Percentiles rank a stretch among this genome's conserved stretches.
phyloP scores from a whole-genome alignment of 2,888 invertebrate genomes.

The Sesia apiformis region DNA sequence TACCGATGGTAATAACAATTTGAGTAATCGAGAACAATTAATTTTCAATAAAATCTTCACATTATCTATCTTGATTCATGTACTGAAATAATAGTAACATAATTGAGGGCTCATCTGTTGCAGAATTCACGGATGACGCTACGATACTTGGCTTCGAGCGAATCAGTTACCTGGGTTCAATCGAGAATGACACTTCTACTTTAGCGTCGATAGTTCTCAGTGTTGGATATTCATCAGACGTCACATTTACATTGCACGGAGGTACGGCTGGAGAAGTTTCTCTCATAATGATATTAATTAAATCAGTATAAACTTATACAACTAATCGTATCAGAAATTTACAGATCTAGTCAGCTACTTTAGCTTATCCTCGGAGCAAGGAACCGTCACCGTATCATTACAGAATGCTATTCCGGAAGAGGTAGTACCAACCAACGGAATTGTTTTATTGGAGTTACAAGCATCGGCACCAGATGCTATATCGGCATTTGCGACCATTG shows the following conservation, averaged over 20 bases:
- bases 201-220: slow-evolving; percentile 9
- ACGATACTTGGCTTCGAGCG: slow-evolving; percentile 10
- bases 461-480: slow-evolving; percentile 17
- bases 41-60: too few species aligned
- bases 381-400: slow-evolving; percentile 10
- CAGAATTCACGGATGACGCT: slow-evolving; percentile 4
- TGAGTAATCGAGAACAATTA: background rate
- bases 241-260: slow-evolving; percentile 15
- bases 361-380: slow-evolving; percentile 1
- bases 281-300: too few species aligned
- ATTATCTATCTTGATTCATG: too few species aligned
- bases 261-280: slow-evolving; percentile 11
- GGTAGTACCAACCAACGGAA: slow-evolving; percentile 16
- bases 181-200: slow-evolving; percentile 5
- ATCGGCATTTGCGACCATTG: slow-evolving; percentile 21
- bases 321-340: background rate
- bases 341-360: background rate
- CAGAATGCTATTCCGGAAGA: slow-evolving; percentile 18
- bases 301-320: too few species aligned
- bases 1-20: slow-evolving; percentile 10
- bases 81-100: too few species aligned
- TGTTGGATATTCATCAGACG: slow-evolving; percentile 9
- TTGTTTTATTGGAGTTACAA: slow-evolving; percentile 20
- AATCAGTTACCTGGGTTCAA: slow-evolving; percentile 9
- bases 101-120: background rate